Conservation (phyloP, 2,888 invertebrate species). For the Ormyrus nitidulus region DNA sequence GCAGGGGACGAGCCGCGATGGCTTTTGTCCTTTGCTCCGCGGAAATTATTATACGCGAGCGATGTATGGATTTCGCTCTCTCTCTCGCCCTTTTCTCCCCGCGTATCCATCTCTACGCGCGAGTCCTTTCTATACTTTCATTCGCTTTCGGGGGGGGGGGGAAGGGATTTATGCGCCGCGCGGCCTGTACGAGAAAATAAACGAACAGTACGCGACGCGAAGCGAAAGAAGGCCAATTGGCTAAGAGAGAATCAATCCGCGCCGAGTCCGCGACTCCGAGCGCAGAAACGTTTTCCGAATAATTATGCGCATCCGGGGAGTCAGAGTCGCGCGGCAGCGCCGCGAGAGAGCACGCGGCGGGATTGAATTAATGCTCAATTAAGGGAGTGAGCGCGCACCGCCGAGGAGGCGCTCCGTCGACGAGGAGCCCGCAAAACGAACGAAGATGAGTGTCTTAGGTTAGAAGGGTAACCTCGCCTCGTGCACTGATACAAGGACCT, state of each 20-base stretch:
- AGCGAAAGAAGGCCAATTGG: conserved; percentile 7
- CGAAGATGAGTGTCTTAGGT: conserved; percentile 30
- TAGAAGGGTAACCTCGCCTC: background rate
- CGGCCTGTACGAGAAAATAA: background rate
- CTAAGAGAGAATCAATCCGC: too few species aligned
- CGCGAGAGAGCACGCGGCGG: background rate
- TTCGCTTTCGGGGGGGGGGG: conserved; percentile 43
- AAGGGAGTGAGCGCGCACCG: conserved; percentile 30
- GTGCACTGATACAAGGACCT: background rate
- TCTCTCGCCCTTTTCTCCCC: background rate
- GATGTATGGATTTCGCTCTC: background rate
- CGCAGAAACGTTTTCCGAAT: conserved; percentile 43
- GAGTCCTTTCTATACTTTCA: background rate
- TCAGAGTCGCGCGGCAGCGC: background rate
- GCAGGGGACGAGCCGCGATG: too few species aligned
- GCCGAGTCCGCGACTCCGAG: background rate
- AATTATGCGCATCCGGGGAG: conserved; percentile 42
- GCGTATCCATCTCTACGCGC: too few species aligned
- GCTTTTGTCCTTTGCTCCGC: background rate
- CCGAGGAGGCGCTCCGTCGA: background rate
- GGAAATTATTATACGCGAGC: conserved; percentile 19
- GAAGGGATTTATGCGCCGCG: conserved; percentile 34
- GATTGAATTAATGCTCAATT: conserved; percentile 55
- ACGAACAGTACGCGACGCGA: background rate
- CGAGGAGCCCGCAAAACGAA: background rate